Evolutionary conservation across 2,888 invertebrate genomes (phyloP), one percentile per base, ranked within the genome.

Genomic region (Hirudinaria manillensis): DNA sequence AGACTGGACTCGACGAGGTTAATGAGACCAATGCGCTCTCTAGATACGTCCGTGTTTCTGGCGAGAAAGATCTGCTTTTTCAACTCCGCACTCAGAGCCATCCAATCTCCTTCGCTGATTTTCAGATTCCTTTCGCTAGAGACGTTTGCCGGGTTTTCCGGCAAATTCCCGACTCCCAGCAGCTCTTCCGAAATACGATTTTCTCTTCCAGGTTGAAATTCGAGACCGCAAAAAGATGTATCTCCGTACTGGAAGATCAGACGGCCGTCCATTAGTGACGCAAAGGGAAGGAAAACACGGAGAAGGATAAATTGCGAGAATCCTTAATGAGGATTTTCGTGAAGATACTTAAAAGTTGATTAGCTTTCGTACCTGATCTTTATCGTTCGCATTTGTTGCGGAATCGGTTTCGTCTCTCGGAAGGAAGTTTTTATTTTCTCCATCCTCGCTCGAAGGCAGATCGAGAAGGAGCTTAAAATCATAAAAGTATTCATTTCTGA

Each of bases 1-100:
- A 80, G 72, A 2, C 74, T 75, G 53, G 76, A 29, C 24, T 76
- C 74, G 70, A 80, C 79, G 32, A 76, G 72, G 21, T 76, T 73
- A 4, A 80, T 65, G n/a, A 80, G 77, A 66, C 74, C 74, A n/a
- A 27, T 70, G 24, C 77, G 70, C 13, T 45, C 45, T 45, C 45
- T 10, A 45, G 45, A 45, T 16, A 45, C 45, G 21, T 61, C 61
- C 21, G 24, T 27, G 61, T 61, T 61, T 61, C 61, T 24, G 6
- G 61, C 61, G 24, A 61, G 24, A n/a, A 61, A 61, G 19, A 61
- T 29, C 61, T 61, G 61, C 19, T 61, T 61, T 61, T 61, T 61
- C 61, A 61, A 27, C 29, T 61, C 61, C 29, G 24, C 61, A 61
- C 61, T 61, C 61, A 61, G 29, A 7, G 61, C 61, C 29, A 29